Evolutionary conservation across 2,797 vertebrate species (phyloP), one percentile per base, ranked within the genome.

Genomic region (Acanthopagrus latus): DNA sequence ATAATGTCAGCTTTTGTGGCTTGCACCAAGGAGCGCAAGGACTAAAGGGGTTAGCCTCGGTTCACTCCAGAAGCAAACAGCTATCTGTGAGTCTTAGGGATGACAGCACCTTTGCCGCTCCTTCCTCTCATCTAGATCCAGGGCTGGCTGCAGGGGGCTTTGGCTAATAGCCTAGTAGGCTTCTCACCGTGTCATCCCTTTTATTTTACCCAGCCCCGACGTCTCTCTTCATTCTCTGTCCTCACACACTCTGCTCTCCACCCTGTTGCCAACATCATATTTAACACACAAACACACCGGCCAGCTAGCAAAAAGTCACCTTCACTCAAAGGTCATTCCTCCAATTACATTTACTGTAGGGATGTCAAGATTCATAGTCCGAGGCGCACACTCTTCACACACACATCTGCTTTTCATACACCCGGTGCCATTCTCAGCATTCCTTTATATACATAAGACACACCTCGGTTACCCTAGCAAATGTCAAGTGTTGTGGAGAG

Each of bases 301-400:
- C 70, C 74, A 56, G 70, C 64, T 68, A 90, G 83, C 71, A 87
- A 84, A 71, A 90, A 89, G 82, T 92, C 91, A 86, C 87, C 93
- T 90, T 94, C 90, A 67, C 89, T 81, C 80, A 94, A 93, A 95
- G 92, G 92, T 94, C 89, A 90, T 82, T 84, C 83, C 69, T 91
- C 81, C 78, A 80, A 88, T 93, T 92, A 88, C 68, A 80, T 84
- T 86, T 79, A 72, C 84, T 65, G 78, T 77, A 59, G 82, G 52
- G 64, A 83, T 86, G 81, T 91, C 81, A 83, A 74, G 79, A 87
- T 84, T 87, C 67, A 66, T 23, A 64, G 65, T 23, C 27, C 63
- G 71, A 79, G 79, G 66, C 59, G 13, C 65, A 59, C 70, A 58
- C 56, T 56, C 71, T 62, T 33, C 33, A 38, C 55, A 29, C 64